Evolutionary conservation across 2,113 vertebrate species (phyloP), one percentile per base, ranked within the genome.

Genomic region (Coreoperca whiteheadi): DNA sequence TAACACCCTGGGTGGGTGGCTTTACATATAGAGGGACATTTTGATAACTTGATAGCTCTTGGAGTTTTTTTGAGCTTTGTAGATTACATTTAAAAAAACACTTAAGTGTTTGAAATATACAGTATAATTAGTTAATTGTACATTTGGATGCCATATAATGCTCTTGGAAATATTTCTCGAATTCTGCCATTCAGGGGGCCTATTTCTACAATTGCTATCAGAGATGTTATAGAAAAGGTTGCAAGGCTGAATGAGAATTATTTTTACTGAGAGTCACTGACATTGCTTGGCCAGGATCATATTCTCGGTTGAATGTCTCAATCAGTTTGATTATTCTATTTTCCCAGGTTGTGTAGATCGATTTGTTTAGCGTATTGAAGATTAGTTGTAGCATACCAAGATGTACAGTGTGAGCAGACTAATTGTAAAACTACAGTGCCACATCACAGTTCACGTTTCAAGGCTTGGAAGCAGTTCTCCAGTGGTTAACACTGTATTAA

Each of bases 401-500:
- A 12, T 41, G 75, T 73, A 20, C 21, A 51, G 20, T 48, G 15
- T 25, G 1, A 54, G 25, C 23, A 61, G 53, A 63, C 30, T 56
- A 14, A 70, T 68, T 57, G 54, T 70, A 34, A 70, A 80, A 50
- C 67, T 75, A n/a, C 46, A 21, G 28, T 64, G n/a, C 20, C 80
- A 65, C 43, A 57, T 68, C 53, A 80, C 41, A 23, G 23, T 84
- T 87, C 20, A 74, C 56, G 16, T 72, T 37, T 67, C 18, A 81
- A 39, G 18, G 37, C 69, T 87, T 82, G 12, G 83, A 82, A 77
- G 41, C 32, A 32, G 53, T 65, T 72, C 87, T 83, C 79, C 18
- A 25, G 81, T 79, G 77, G 73, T 41, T 82, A 50, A 39, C 83
- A 84, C 74, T 86, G 76, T 80, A 82, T 79, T 85, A 74, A 15